These are phyloP conservation scores for Enteromius mattozi DNA, from an alignment of 2,797 vertebrate species.

Conservation along the genomic window DNA sequence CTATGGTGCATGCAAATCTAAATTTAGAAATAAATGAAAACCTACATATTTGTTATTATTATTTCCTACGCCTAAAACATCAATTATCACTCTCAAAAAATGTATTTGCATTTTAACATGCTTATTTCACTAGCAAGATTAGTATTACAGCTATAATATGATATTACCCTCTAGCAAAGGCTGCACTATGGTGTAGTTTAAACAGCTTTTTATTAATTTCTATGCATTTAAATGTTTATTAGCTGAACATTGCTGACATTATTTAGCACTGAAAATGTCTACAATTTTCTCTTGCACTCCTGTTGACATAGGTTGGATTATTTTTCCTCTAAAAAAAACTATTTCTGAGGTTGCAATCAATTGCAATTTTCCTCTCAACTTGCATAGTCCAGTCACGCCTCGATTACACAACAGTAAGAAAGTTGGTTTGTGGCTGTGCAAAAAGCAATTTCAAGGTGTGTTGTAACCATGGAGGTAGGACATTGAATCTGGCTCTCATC, in stretches of 20 bases:
- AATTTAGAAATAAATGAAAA: background rate
- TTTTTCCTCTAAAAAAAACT: background rate
- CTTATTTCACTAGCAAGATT: background rate
- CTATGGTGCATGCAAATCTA: background rate
- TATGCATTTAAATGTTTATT: background rate
- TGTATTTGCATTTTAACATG: background rate
- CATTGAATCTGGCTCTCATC: background rate
- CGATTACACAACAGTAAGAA: conserved; percentile 8
- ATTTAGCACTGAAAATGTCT: background rate
- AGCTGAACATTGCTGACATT: background rate
- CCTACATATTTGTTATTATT: background rate
- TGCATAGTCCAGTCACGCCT: conserved; percentile 28
- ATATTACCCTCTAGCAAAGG: background rate
- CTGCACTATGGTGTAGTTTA: background rate
- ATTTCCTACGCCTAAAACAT: background rate
- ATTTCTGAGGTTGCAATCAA: background rate
- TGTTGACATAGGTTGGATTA: background rate
- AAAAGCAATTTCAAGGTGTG: conserved; percentile 16
- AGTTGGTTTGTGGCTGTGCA: background rate
- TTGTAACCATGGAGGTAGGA: conserved; percentile 22
- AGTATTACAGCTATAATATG: background rate
- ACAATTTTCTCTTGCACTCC: background rate
- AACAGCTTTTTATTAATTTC: background rate
- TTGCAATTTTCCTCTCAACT: background rate
- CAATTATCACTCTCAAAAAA: background rate